These are phyloP conservation scores for Drosophila silvestris DNA, from an alignment of 2,888 invertebrate species.

Conservation along the genomic window DNA sequence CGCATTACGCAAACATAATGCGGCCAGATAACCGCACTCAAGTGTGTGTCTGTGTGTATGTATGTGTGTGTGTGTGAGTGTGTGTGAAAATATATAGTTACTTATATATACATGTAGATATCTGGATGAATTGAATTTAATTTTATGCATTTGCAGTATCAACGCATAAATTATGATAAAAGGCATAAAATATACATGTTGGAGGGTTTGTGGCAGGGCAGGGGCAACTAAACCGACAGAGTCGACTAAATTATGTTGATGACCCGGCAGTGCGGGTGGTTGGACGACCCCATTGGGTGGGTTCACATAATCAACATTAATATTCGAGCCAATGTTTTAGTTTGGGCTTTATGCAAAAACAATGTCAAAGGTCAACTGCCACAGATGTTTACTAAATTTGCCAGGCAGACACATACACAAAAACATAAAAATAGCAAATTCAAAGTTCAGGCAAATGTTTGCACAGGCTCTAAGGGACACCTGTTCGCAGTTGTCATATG, in stretches of 20 bases:
- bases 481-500: constrained; percentile 67
- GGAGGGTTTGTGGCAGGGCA: not conserved
- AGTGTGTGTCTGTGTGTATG: constrained; percentile 10
- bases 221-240: constrained; percentile 36
- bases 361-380: constrained; percentile 65
- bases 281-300: not conserved
- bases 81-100: not conserved
- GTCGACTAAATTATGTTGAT: constrained; percentile 68
- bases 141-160: constrained; percentile 72
- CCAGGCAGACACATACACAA: constrained; percentile 13
- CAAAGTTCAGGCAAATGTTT: constrained; percentile 61
- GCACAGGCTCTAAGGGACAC: constrained; percentile 50
- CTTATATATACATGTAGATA: constrained; percentile 14
- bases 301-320: constrained; percentile 39
- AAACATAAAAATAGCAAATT: constrained; percentile 29
- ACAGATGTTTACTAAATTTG: constrained; percentile 65
- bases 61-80: constrained; percentile 1
- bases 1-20: constrained; percentile 62
- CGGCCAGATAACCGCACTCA: constrained; percentile 29
- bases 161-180: constrained; percentile 74
- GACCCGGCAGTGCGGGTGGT: constrained; percentile 23
- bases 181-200: constrained; percentile 63
- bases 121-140: constrained; percentile 63
- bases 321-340: constrained; percentile 23
- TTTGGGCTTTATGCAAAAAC: constrained; percentile 44